Evolutionary conservation across 1,140 invertebrate species (phyloP).

Genomic region (Papilio polytes): DNA sequence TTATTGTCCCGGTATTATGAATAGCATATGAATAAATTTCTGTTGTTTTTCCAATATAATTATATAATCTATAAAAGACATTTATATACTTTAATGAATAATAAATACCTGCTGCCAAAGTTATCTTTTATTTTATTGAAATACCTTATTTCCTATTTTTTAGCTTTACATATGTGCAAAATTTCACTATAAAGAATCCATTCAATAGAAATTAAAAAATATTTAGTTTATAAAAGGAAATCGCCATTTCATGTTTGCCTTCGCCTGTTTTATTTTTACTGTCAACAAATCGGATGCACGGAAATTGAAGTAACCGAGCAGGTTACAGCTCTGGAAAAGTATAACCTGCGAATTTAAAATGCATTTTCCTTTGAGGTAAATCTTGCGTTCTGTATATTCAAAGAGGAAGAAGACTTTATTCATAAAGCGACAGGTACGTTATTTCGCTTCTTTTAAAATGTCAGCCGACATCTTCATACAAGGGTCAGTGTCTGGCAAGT

Average conservation of each 20-base stretch:
- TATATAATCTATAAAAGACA: background rate
- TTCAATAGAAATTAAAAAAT: too few species aligned
- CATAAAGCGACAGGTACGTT: background rate
- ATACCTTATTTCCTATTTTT: too few species aligned
- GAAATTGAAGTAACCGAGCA: background rate
- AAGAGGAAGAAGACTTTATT: background rate
- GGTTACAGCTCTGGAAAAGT: background rate
- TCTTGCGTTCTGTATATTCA: background rate
- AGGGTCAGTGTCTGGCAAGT: background rate
- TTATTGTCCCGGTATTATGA: background rate
- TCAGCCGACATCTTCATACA: background rate
- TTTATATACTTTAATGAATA: slow-evolving; percentile 19
- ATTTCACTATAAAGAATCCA: too few species aligned
- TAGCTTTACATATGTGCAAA: too few species aligned
- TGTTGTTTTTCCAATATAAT: background rate
- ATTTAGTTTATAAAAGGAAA: too few species aligned
- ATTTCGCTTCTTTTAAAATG: background rate
- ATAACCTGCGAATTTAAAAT: background rate
- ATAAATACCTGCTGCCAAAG: background rate
- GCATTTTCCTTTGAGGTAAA: background rate
- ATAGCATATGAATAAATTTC: background rate
- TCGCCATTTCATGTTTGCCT: too few species aligned
- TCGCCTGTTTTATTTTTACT: background rate
- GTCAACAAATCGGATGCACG: background rate
- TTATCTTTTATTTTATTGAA: background rate